Evolutionary conservation across 2,888 invertebrate genomes (phyloP), one percentile per base, ranked within the genome.

Genomic region (Antheraea yamamai): DNA sequence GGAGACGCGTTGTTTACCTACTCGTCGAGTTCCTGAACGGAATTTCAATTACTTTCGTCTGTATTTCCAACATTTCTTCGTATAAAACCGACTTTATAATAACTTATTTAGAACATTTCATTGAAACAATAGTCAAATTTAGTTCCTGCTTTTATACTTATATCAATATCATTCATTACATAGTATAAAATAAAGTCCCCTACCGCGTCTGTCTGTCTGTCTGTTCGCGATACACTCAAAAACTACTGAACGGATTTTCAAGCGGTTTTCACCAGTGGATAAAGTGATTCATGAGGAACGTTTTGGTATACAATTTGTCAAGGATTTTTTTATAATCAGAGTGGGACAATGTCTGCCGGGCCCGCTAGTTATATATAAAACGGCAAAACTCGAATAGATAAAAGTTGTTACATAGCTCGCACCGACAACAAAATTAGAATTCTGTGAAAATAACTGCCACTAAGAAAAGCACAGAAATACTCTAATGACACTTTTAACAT

Each of bases 1-100:
- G 77, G 76, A 66, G 64, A 30, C 30, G 64, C 61, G 78, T 76
- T 75, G 74, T 77, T 73, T 66, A 70, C 73, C 26, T 76, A 80
- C 77, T 78, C 74, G 75, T 79, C 78, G 77, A 35, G 39, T 39
- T 68, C 39, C 16, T 68, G 18, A 70, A 39, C 39, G 35, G 70
- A 70, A 70, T 70, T 39, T 70, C 70, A 70, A 39, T 39, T 70
- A 7, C 20, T 39, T 70, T 70, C 39, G 0, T 66, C 26, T 66
- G 14, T 66, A 66, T 66, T 30, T 66, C 64, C 18, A 66, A 30
- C 30, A 66, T 30, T 16, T 30, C 30, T 64, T 64, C 64, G 4
- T 26, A 26, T 16, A 26, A 66, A 66, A 16, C 2, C 16, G 30
- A 66, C 26, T 66, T 66, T 6, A 66, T 66, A 66, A 16, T 66